Evolutionary conservation across 35 echinoderm and acorn worm species (phyloP), one percentile per base, ranked within the genome.

Genomic region (Chiridota heheva): DNA sequence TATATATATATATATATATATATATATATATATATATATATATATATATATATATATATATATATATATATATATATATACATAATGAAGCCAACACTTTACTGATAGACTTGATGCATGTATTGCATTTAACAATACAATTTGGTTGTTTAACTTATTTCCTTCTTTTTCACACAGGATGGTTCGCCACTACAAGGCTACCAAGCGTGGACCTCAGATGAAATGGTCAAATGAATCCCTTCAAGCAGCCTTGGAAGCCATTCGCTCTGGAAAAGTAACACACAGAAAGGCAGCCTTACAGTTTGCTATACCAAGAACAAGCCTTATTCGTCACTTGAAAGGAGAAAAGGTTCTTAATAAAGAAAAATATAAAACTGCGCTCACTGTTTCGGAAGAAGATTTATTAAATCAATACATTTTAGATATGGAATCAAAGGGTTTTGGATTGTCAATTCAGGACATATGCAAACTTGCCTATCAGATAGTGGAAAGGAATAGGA

Each of bases 221-320:
- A 42, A 72, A 72, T 72, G 69, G 69, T 29, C 13, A 17, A 72
- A 42, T 25, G 69, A 16, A 4, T 72, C 69, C 10, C 12, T 77
- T 5, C 4, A 49, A 28, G 24, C 12, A 26, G 73, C 73, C 2
- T 56, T 77, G 49, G 45, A 77, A 25, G 73, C 73, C 6, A 58
- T 58, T 7, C 17, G 49, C 12, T 28, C 17, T 7, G 73, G 73
- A 31, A 58, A 77, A 32, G 30, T 77, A 13, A 35, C 16, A 13
- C 49, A 58, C 45, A 56, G 73, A 17, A 58, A 77, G 45, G 73
- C 73, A 77, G 73, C 73, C 17, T 7, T 55, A 28, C 47, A 77
- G 42, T 72, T 42, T 77, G 44, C n/a, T 18, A 59, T 81, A 63
- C 63, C 64, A 53, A 40, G 63, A 29, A 70, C 80, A 6, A 83